Evolutionary conservation across 2,797 vertebrate genomes (phyloP).

Genomic region (Clarias laeviceps): DNA sequence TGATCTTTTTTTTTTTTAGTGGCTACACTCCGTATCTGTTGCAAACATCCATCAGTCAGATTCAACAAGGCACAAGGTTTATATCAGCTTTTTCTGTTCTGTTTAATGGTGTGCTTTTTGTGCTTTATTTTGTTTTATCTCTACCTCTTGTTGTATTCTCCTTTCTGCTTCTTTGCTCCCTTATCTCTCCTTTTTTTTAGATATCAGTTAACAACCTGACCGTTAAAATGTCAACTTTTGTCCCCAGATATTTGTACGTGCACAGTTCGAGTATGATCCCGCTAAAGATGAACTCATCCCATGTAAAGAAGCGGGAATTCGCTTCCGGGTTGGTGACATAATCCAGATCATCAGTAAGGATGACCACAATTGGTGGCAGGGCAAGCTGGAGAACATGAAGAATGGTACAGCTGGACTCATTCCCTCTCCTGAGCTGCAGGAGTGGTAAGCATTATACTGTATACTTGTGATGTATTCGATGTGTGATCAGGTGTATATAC

Average conservation of each 20-base stretch:
- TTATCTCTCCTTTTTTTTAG: not conserved
- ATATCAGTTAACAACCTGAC: not conserved
- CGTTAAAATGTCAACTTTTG: not conserved
- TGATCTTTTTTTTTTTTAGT: constrained; percentile 24
- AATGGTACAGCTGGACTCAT: constrained; percentile 95
- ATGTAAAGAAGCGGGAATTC: constrained; percentile 94
- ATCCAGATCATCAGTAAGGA: constrained; percentile 99
- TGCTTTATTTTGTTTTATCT: not conserved
- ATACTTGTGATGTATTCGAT: not conserved
- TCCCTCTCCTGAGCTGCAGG: constrained; percentile 94
- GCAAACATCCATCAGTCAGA: constrained; percentile 19
- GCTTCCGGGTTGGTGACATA: constrained; percentile 92
- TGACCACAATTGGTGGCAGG: constrained; percentile 99
- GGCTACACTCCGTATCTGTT: not conserved
- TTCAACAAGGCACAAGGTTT: not conserved
- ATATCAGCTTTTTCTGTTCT: not conserved
- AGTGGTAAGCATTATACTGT: constrained; percentile 86
- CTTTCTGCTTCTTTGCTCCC: not conserved
- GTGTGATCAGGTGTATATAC: not conserved
- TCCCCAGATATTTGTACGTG: constrained; percentile 93
- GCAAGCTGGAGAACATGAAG: constrained; percentile 95
- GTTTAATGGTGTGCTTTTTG: not conserved
- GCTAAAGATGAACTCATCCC: constrained; percentile 96
- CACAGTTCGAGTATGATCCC: constrained; percentile 97
- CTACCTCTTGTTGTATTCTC: not conserved